These are phyloP conservation scores for Thryonomys swinderianus DNA, from an alignment of 2,113 vertebrate genomes.

Conservation along the genomic window DNA sequence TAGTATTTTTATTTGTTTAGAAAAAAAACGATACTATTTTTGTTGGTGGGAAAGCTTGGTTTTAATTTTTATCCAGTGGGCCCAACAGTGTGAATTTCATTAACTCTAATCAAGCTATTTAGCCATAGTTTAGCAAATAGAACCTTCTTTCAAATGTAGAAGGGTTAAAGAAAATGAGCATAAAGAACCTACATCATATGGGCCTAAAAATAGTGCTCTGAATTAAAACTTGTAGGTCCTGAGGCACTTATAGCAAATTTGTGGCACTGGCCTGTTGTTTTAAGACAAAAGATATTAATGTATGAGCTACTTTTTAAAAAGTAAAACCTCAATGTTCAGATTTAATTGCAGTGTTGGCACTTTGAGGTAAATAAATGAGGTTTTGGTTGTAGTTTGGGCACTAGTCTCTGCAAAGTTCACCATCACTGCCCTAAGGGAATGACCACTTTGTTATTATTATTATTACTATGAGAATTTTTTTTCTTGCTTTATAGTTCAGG, in stretches of 20 bases:
- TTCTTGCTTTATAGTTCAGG: too few species aligned
- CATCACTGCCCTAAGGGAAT: not conserved
- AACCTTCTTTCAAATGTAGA: constrained; percentile 2
- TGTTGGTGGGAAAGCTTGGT: not conserved
- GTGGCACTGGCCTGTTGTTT: too few species aligned
- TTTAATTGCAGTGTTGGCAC: too few species aligned
- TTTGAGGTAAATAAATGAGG: too few species aligned
- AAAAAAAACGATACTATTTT: not conserved
- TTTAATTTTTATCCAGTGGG: not conserved
- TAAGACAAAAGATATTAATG: too few species aligned
- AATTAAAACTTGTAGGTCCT: not conserved
- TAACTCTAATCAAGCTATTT: not conserved
- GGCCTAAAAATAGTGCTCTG: not conserved
- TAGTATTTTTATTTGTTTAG: not conserved
- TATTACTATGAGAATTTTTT: too few species aligned
- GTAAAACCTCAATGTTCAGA: too few species aligned
- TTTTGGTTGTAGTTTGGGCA: too few species aligned
- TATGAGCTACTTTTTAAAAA: too few species aligned
- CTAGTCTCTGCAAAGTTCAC: too few species aligned
- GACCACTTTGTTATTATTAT: too few species aligned
- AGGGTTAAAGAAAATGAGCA: not conserved
- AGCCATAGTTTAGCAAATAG: not conserved
- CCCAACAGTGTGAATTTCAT: not conserved
- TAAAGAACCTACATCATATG: not conserved
- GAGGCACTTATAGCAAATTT: too few species aligned